Evolutionary conservation across 2,888 invertebrate species (phyloP), one percentile per base, ranked within the genome.

Genomic region (Teleiodes luculella): DNA sequence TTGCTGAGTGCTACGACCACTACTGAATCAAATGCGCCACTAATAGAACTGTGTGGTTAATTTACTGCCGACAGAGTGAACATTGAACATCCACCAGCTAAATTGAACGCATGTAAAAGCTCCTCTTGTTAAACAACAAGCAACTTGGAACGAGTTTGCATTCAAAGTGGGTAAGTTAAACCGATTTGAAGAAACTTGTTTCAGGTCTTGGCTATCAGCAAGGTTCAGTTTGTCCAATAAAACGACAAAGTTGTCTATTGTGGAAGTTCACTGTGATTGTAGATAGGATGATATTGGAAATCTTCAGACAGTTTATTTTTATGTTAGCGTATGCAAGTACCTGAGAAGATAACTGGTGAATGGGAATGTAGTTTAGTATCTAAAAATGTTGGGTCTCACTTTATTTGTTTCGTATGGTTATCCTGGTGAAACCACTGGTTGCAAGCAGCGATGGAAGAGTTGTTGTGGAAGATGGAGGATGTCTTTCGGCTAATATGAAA

Each of bases 41-140:
- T 54, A 59, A 57, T 58, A 60, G 57, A 57, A 61, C 55, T 24
- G 47, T 18, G 37, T 53, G 57, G 55, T 56, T 60, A 59, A 59
- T 61, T 61, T 24, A 58, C 59, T 18, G 55, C 35, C 57, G 57
- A n/a, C 50, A 52, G 49, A 54, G 37, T 46, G 41, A 48, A 36
- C 43, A 31, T 28, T n/a, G n/a, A 35, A 33, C 43, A 31, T 28
- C 49, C 31, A 53, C 51, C 43, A 45, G 18, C 35, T 41, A 45
- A 57, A 59, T 57, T 57, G 56, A 56, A 54, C 55, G 53, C 54
- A 57, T 57, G 53, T 45, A 57, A 57, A 54, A 59, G 60, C 60
- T 57, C 52, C 53, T 55, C 58, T 56, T 55, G 56, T 55, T 54
- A 35, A 55, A 51, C 55, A 60, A 58, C 56, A 54, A 48, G 53